Percentiles rank a stretch among this genome's conserved stretches.
These are phyloP conservation scores for Phylloscopus whistleri DNA, from an alignment of 2,113 vertebrate species.

Conservation along the genomic window DNA sequence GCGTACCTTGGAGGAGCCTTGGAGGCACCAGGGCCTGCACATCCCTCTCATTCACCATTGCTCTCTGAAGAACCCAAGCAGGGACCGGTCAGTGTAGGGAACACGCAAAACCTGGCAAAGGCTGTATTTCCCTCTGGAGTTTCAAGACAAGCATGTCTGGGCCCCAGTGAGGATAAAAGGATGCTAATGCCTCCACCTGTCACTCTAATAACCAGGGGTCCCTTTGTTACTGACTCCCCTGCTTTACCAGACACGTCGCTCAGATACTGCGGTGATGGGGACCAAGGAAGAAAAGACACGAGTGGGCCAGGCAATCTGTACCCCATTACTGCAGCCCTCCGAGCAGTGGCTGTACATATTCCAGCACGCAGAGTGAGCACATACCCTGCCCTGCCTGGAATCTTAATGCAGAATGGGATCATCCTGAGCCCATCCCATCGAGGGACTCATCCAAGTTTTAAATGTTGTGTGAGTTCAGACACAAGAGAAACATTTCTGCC, in stretches of 20 bases:
- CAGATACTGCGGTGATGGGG: background rate
- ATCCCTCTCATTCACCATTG: background rate
- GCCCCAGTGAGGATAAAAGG: background rate
- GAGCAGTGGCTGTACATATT: background rate
- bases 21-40: background rate
- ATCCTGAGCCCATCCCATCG: conserved; percentile 22
- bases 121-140: background rate
- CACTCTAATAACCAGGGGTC: background rate
- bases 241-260: background rate
- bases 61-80: background rate
- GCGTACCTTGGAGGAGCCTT: background rate
- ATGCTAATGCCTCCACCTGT: background rate
- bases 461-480: conserved; percentile 8
- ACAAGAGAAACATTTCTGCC: conserved; percentile 28
- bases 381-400: conserved; percentile 6
- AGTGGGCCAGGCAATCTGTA: background rate
- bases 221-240: background rate
- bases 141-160: background rate
- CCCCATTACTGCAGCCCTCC: background rate
- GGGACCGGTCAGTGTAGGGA: background rate
- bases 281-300: background rate
- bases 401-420: conserved; percentile 24
- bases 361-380: rapidly evolving
- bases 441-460: conserved; percentile 20
- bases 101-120: background rate